Base-by-base conservation (phyloP, 2,888 invertebrate species). In the Spodoptera exigua region DNA sequence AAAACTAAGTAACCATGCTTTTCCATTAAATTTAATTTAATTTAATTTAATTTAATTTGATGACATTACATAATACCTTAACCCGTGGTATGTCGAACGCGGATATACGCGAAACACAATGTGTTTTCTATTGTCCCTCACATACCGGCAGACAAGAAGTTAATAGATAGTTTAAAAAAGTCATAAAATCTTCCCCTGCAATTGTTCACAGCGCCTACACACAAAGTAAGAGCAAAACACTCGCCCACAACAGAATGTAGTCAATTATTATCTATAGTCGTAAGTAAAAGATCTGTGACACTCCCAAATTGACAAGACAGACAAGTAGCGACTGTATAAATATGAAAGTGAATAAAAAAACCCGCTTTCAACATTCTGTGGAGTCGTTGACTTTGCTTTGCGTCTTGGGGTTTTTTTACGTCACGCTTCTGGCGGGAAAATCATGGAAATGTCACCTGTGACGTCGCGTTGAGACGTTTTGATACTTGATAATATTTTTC, bases 391-490 rank as follows among this genome's bases (percentile, higher is more conserved):
- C 81, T 82, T 78, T 74, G 71, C 78, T 80, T 76, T 65, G 72
- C 75, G 70, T 68, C 70, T 68, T 64, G 70, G 68, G 64, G 61
- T 68, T 76, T 82, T 82, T 81, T 82, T 80, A 67, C 74, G 70
- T 70, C 73, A 79, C 78, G 71, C 73, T 80, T 80, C 74, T 72
- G 74, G 73, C 76, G 79, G 77, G 80, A 79, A 85, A 71, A 79
- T 84, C 85, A 83, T 81, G 84, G 72, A 85, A 85, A 86, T 86
- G 84, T 85, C 86, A 89, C 85, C 81, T 82, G 82, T 76, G 67
- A 60, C 49, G 46, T 11, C 3, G n/a, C 72, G 35, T 17, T 5
- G 4, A 70, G 5, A 0, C 1, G 40, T 70, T 55, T 90, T 88
- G 89, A 82, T 90, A 83, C 79, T 87, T 80, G 10, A 7, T 0